Conservation (phyloP, 2,888 invertebrate genomes). For the Hypsopygia costalis region DNA sequence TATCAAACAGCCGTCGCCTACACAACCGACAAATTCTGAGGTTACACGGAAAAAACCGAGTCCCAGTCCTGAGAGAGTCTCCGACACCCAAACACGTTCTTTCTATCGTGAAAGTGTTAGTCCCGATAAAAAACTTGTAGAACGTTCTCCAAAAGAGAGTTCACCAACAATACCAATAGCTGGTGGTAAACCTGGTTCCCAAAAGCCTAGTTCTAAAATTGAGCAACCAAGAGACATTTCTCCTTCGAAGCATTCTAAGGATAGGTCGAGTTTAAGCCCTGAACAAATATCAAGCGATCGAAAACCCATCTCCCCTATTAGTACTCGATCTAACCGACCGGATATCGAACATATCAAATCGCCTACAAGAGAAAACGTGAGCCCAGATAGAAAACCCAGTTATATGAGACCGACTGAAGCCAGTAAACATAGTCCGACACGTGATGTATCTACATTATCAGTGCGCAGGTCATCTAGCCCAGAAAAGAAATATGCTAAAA, state of each 20-base stretch:
- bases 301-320: slow-evolving; percentile 15
- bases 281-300: slow-evolving; percentile 26
- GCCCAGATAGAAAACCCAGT: slow-evolving; percentile 42
- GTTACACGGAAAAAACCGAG: slow-evolving; percentile 13
- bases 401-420: slow-evolving; percentile 50
- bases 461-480: slow-evolving; percentile 22
- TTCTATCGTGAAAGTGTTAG: slow-evolving; percentile 17
- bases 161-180: slow-evolving; percentile 1
- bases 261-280: slow-evolving; percentile 32
- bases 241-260: no score
- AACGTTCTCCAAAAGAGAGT: not conserved
- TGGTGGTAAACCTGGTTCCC: not conserved
- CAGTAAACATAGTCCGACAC: slow-evolving; percentile 23
- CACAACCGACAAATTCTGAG: slow-evolving; percentile 6
- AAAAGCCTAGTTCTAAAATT: not conserved
- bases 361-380: slow-evolving; percentile 19
- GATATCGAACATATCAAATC: slow-evolving; percentile 16
- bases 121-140: slow-evolving; percentile 12
- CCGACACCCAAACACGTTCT: not conserved
- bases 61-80: slow-evolving; percentile 20
- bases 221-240: no score
- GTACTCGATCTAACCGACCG: slow-evolving; percentile 10
- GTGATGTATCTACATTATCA: slow-evolving; percentile 22
- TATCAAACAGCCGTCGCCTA: slow-evolving; percentile 7
- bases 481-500: slow-evolving; percentile 36